Evolutionary conservation across 2,113 vertebrate genomes (phyloP), one percentile per base, ranked within the genome.

Genomic region (Xenopus tropicalis): DNA sequence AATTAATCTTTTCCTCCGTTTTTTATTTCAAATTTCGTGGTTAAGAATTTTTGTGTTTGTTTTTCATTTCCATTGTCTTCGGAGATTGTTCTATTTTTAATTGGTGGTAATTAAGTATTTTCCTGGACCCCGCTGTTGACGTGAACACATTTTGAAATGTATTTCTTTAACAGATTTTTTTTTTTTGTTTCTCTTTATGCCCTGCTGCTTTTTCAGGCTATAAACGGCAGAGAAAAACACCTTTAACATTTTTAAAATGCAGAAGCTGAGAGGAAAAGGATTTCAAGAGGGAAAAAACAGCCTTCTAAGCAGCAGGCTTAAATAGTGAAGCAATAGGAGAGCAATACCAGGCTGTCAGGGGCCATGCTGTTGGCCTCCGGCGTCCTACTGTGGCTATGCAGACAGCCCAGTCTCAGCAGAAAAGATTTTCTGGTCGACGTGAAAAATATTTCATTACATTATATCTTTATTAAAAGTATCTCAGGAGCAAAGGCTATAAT

Each of bases 1-100:
- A 80, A 79, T 72, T 77, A 77, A 74, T 52, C 11, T 58, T 48
- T 76, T 66, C 52, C 51, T 57, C 37, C 56, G 57, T 12, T 11
- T 42, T 56, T 56, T 20, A 57, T 68, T 76, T 76, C 66, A 63
- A 24, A 76, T 69, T 75, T 54, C 83, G 82, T 84, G 85, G 80
- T 85, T 80, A 82, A 83, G 70, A 69, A 78, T 66, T 78, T 79
- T 66, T 66, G 68, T 74, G 59, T 81, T 84, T 84, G 84, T 82
- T 73, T 77, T 76, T 78, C 77, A 80, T 74, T 61, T 66, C n/a
- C 66, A 76, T 76, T 70, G 80, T 80, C 85, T 79, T 74, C 71
- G 81, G 71, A 86, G 85, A 85, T 82, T 76, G 73, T 76, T 76
- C 62, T 76, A 76, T 76, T 76, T 75, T 76, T 76, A 76, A 76